These are phyloP conservation scores for Tetraneura akinire DNA, from an alignment of 1,140 invertebrate genomes.

Conservation along the genomic window DNA sequence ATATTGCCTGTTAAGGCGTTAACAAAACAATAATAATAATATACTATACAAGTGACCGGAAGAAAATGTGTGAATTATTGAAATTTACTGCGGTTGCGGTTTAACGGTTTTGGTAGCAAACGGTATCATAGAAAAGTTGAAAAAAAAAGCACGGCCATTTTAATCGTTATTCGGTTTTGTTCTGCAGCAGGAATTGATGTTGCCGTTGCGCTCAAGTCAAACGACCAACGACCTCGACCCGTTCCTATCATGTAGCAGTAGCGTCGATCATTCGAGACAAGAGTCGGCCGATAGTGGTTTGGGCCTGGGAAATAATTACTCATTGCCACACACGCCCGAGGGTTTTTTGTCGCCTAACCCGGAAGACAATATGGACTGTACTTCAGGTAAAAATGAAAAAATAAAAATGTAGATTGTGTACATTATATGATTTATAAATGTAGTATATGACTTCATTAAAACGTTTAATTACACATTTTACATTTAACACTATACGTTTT, in stretches of 20 bases:
- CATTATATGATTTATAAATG: background rate
- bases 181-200: slow-evolving; percentile 70
- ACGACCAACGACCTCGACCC: slow-evolving; percentile 65
- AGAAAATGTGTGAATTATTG: no score
- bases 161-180: no score
- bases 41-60: no score
- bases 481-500: no score
- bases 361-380: slow-evolving; percentile 84
- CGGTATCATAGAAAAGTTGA: no score
- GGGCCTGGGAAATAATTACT: slow-evolving; percentile 81
- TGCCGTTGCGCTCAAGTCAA: slow-evolving; percentile 64
- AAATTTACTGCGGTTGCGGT: no score
- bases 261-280: slow-evolving; percentile 84
- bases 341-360: slow-evolving; percentile 81
- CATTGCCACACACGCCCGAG: slow-evolving; percentile 87
- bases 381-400: slow-evolving; percentile 63
- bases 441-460: no score
- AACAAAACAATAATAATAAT: no score
- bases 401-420: background rate
- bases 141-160: no score
- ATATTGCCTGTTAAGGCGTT: no score
- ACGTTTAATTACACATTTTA: no score
- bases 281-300: slow-evolving; percentile 91
- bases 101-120: no score
- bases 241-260: slow-evolving; percentile 69